phyloP scores from a whole-genome alignment of 2,888 invertebrate species.

The Coelopa pilipes region DNA sequence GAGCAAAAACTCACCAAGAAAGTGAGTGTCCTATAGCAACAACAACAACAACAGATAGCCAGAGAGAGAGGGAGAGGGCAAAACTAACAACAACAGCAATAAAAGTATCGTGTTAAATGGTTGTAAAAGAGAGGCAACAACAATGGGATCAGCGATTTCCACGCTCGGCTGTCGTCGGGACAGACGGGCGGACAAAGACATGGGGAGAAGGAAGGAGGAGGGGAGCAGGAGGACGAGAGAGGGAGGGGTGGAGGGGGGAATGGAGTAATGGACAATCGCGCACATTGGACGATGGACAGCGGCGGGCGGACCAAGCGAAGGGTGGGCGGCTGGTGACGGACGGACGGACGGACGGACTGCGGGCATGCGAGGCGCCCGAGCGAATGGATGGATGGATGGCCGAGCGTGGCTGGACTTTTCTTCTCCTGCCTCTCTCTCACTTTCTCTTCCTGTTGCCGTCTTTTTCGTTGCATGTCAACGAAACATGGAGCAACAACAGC shows the following conservation, averaged over 20 bases:
- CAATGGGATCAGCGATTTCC: background rate
- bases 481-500: no score
- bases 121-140: constrained; percentile 4
- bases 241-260: no score
- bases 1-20: background rate
- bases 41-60: background rate
- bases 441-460: constrained; percentile 35
- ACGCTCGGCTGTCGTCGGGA: background rate
- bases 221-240: no score
- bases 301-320: constrained; percentile 1
- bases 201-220: no score
- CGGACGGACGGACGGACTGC: background rate
- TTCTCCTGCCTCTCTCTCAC: constrained; percentile 14
- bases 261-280: no score
- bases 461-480: constrained; percentile 23
- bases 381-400: constrained; percentile 12
- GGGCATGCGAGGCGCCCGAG: background rate
- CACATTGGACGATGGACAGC: no score
- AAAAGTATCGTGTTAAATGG: background rate
- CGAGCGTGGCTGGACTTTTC: constrained; percentile 1
- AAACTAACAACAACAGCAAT: constrained; percentile 11
- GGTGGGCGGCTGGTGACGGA: no score
- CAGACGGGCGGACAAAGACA: constrained; percentile 18
- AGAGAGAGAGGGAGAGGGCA: background rate
- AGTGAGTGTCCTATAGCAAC: no score